Percentiles rank a stretch among this genome's conserved stretches.
These are phyloP conservation scores for Semaprochilodus insignis DNA, from an alignment of 2,797 vertebrate genomes.

Conservation along the genomic window DNA sequence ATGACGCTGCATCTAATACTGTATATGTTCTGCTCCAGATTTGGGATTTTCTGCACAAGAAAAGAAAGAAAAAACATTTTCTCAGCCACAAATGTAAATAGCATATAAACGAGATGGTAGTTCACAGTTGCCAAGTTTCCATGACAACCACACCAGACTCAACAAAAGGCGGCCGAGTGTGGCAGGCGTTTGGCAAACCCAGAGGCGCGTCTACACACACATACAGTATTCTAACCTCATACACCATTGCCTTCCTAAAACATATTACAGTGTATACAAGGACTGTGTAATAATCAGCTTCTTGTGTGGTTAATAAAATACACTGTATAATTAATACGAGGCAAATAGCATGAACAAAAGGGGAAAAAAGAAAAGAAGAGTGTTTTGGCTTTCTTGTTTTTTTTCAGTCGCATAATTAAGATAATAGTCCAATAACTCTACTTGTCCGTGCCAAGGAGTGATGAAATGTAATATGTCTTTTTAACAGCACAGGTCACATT, in stretches of 20 bases:
- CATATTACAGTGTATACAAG: background rate
- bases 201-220: background rate
- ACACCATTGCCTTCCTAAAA: background rate
- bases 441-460: too few species aligned
- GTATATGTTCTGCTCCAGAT: too few species aligned
- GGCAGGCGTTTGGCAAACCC: conserved; percentile 51
- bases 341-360: background rate
- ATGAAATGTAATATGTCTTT: too few species aligned
- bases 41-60: background rate
- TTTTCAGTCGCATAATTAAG: too few species aligned
- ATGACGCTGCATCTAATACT: background rate
- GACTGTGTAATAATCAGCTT: background rate
- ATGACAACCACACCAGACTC: conserved; percentile 47
- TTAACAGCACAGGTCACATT: background rate
- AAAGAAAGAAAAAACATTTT: background rate
- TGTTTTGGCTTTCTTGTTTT: too few species aligned
- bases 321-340: background rate
- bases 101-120: background rate
- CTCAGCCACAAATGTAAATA: conserved; percentile 19
- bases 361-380: background rate
- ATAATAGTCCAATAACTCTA: background rate
- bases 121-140: conserved; percentile 31
- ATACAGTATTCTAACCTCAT: background rate
- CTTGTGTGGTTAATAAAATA: background rate
- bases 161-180: conserved; percentile 30